Evolutionary conservation across 2,888 invertebrate genomes (phyloP).

Genomic region (Synergus gifuensis): DNA sequence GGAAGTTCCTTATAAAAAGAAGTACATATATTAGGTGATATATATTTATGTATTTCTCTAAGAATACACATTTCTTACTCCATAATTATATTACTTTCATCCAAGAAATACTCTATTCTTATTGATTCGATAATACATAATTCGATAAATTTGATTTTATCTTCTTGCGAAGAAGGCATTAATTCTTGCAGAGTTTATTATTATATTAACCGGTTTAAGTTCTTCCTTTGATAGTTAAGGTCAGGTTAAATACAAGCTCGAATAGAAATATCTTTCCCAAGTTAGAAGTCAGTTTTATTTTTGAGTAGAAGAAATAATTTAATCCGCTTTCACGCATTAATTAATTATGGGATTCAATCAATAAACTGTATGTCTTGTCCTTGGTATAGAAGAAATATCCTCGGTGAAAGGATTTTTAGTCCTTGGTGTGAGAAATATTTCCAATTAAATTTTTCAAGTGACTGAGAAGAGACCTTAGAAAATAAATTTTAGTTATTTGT

Average conservation of each 20-base stretch:
- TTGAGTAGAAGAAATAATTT: background rate
- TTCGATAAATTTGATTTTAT: background rate
- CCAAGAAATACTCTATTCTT: background rate
- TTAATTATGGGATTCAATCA: background rate
- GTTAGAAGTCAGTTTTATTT: slow-evolving; percentile 6
- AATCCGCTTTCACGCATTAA: background rate
- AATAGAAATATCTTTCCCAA: background rate
- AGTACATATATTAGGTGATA: background rate
- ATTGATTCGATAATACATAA: background rate
- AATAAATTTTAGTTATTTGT: no score
- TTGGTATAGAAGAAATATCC: no score
- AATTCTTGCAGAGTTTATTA: slow-evolving; percentile 4
- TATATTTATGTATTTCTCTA: background rate
- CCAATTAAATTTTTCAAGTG: no score
- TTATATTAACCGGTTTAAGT: slow-evolving; percentile 32
- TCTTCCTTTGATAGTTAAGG: slow-evolving; percentile 2
- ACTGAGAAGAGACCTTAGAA: no score
- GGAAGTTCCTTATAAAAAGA: background rate
- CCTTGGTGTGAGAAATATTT: no score
- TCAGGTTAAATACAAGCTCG: slow-evolving; percentile 1
- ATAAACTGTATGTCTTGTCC: background rate
- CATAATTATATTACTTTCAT: background rate
- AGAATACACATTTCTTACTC: background rate
- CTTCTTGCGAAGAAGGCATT: background rate
- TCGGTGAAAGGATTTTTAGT: no score